phyloP scores from a whole-genome alignment of 2,888 invertebrate species.

The Gnatocerus cornutus region DNA sequence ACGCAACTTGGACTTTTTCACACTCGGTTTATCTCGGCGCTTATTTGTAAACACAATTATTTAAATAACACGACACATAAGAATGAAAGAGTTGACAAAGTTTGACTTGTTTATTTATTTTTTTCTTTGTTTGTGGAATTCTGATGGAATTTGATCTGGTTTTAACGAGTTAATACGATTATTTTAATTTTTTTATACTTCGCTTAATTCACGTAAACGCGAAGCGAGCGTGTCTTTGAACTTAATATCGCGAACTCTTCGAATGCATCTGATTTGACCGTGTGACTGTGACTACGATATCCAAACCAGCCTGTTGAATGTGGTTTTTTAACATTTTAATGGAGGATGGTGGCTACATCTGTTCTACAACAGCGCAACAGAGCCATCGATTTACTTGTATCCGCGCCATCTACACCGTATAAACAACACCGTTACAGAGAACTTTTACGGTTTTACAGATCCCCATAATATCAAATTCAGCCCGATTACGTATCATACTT shows the following conservation, averaged over 20 bases:
- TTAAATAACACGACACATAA: conserved; percentile 47
- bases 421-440: too few relatives aligned
- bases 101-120: conserved; percentile 12
- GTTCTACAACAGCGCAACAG: background rate
- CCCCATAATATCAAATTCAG: too few relatives aligned
- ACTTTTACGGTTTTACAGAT: too few relatives aligned
- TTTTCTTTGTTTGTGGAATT: conserved; percentile 8
- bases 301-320: conserved; percentile 51
- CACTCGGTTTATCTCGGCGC: conserved; percentile 42
- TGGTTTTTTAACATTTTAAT: conserved; percentile 42
- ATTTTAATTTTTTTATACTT: conserved; percentile 19
- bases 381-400: too few relatives aligned
- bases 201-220: conserved; percentile 23
- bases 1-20: conserved; percentile 33
- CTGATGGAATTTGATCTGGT: conserved; percentile 13
- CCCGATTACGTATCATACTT: too few relatives aligned
- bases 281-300: conserved; percentile 48
- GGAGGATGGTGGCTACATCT: conserved; percentile 45
- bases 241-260: conserved; percentile 49
- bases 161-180: conserved; percentile 6
- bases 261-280: conserved; percentile 47
- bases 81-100: conserved; percentile 27
- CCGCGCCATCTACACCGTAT: too few relatives aligned
- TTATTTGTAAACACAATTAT: conserved; percentile 48
- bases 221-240: conserved; percentile 47